Percentiles rank a stretch among this genome's conserved stretches.
Evolutionary conservation across 2,888 invertebrate genomes (phyloP).

Genomic region (Argyresthia albistria): DNA sequence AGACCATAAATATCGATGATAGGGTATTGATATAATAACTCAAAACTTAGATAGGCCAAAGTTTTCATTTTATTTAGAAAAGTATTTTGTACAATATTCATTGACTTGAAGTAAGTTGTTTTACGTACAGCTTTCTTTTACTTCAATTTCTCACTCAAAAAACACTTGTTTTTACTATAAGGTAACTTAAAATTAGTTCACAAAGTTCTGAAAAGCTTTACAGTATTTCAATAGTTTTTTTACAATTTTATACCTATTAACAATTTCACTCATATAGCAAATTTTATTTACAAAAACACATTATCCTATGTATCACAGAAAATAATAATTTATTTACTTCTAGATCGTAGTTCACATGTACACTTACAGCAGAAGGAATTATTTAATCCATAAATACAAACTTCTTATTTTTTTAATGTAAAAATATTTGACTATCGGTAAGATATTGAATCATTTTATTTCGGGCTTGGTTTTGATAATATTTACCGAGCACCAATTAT

Average conservation of each 20-base stretch:
- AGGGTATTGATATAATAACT: conserved; percentile 24
- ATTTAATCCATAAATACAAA: neutral
- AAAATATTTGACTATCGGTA: neutral
- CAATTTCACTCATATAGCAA: conserved; percentile 37
- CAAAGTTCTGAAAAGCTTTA: conserved; percentile 50
- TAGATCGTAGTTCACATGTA: neutral
- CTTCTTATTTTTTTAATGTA: neutral
- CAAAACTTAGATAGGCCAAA: conserved; percentile 58
- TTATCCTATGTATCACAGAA: conserved; percentile 71
- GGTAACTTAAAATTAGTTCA: conserved; percentile 18
- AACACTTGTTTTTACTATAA: conserved; percentile 15
- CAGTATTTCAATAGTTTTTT: conserved; percentile 12
- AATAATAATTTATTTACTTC: conserved; percentile 25
- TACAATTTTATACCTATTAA: conserved; percentile 21
- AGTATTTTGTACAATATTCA: conserved; percentile 58
- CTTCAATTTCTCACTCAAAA: conserved; percentile 35
- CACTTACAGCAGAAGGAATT: conserved; percentile 1
- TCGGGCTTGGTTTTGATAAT: too few relatives aligned
- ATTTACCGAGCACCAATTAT: conserved; percentile 12
- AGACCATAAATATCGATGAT: neutral
- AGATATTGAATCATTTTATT: too few relatives aligned
- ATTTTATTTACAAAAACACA: conserved; percentile 52
- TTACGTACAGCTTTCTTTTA: neutral
- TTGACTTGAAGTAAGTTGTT: neutral
- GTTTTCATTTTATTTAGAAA: conserved; percentile 68